A percentile compares a stretch with the other conserved stretches of the same genome.
Evolutionary conservation across 1,140 invertebrate genomes (phyloP).

Genomic region (Adelges cooleyi): DNA sequence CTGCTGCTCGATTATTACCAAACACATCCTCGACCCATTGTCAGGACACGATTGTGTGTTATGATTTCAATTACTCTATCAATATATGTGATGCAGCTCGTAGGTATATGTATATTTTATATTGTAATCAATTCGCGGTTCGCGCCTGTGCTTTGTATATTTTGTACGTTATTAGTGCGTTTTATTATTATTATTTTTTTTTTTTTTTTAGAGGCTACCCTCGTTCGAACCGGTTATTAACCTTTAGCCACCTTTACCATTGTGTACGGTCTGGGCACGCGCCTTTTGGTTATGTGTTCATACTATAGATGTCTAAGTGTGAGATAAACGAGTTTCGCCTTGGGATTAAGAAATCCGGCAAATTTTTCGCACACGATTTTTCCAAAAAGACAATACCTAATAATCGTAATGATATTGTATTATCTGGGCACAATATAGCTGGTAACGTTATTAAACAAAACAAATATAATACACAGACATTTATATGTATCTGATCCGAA

Average conservation of each 20-base stretch:
- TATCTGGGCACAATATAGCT: neutral
- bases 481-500: neutral
- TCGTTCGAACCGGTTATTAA: slow-evolving; percentile 19
- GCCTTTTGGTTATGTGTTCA: neutral
- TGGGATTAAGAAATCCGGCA: too few species aligned
- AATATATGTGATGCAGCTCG: too few species aligned
- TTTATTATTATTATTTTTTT: neutral
- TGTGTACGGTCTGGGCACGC: neutral
- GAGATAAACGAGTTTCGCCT: too few species aligned
- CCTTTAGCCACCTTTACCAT: neutral
- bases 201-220: neutral
- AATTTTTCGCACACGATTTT: slow-evolving; percentile 6
- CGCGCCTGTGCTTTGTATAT: neutral
- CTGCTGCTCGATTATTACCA: too few species aligned
- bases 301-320: too few species aligned
- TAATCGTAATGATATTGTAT: neutral
- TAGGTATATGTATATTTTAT: too few species aligned
- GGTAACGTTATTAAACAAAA: neutral
- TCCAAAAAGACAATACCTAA: slow-evolving; percentile 14
- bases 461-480: too few species aligned
- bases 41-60: too few species aligned
- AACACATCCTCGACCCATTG: too few species aligned
- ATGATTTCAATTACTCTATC: too few species aligned
- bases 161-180: neutral
- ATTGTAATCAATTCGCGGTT: neutral